Evolutionary conservation across 2,888 invertebrate genomes (phyloP).

Genomic region (Sthenelais limicola): DNA sequence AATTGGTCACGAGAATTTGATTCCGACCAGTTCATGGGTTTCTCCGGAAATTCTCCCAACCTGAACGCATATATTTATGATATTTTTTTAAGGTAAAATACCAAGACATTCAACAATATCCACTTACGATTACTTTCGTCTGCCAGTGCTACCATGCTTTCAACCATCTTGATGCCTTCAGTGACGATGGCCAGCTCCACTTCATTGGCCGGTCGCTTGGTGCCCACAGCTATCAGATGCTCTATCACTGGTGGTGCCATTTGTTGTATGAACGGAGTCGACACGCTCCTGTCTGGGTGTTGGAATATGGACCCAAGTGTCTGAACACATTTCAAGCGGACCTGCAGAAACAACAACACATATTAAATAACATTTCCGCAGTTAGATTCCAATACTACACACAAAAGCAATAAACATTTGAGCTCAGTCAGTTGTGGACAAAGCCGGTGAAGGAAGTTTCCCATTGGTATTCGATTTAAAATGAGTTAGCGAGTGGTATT

Average conservation of each 20-base stretch:
- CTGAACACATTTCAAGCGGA: conserved; percentile 85
- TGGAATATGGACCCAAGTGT: conserved; percentile 84
- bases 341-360: conserved; percentile 74
- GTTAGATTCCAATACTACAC: too few species aligned
- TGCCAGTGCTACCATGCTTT: conserved; percentile 82
- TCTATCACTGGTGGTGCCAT: conserved; percentile 86
- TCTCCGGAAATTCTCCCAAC: too few species aligned
- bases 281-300: conserved; percentile 80
- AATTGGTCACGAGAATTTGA: too few species aligned
- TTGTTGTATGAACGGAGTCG: conserved; percentile 86
- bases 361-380: too few species aligned
- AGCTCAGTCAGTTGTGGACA: too few species aligned
- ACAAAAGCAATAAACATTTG: too few species aligned
- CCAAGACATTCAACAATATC: conserved; percentile 30
- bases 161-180: conserved; percentile 83
- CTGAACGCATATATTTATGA: too few species aligned
- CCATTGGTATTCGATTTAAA: too few species aligned
- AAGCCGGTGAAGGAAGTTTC: too few species aligned
- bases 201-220: conserved; percentile 78
- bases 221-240: conserved; percentile 79
- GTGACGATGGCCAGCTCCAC: conserved; percentile 81
- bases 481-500: too few species aligned
- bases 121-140: conserved; percentile 84
- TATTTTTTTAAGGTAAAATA: too few species aligned
- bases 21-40: too few species aligned